Evolutionary conservation across 2,113 vertebrate genomes (phyloP).

Genomic region (Tachycineta bicolor): DNA sequence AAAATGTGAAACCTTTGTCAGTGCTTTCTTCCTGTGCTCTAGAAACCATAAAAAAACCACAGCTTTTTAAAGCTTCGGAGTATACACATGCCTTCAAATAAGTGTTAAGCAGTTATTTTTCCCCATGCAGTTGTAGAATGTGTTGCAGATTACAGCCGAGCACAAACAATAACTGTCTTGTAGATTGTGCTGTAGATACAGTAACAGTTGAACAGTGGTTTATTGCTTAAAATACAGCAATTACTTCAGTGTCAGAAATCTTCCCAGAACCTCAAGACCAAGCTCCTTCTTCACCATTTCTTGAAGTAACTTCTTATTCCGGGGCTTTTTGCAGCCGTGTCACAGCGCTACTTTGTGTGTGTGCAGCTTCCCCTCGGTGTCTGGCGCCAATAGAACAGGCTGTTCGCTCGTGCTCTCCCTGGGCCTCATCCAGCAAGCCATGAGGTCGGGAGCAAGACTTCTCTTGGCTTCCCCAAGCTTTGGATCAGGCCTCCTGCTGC

Average conservation of each 20-base stretch:
- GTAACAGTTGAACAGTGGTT: neutral
- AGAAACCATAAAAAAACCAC: neutral
- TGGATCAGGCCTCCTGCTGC: neutral
- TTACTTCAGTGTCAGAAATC: constrained; percentile 3
- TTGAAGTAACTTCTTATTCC: neutral
- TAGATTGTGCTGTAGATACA: neutral
- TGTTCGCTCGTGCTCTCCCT: neutral
- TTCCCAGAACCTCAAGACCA: neutral
- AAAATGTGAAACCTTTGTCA: neutral
- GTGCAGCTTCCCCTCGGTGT: neutral
- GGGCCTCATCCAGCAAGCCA: neutral
- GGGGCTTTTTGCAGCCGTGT: neutral
- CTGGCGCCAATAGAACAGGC: neutral
- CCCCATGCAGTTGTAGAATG: constrained; percentile 30
- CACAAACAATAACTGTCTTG: neutral
- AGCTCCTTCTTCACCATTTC: neutral
- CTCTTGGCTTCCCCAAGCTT: neutral
- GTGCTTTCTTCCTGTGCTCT: neutral
- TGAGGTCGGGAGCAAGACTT: neutral
- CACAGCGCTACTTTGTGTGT: neutral
- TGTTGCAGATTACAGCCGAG: constrained; percentile 4
- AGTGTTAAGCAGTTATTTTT: constrained; percentile 36
- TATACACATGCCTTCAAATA: neutral
- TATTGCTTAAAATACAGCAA: neutral
- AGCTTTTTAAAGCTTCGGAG: neutral